Conservation (phyloP, 2,888 invertebrate genomes). For the Peribatodes rhomboidaria region DNA sequence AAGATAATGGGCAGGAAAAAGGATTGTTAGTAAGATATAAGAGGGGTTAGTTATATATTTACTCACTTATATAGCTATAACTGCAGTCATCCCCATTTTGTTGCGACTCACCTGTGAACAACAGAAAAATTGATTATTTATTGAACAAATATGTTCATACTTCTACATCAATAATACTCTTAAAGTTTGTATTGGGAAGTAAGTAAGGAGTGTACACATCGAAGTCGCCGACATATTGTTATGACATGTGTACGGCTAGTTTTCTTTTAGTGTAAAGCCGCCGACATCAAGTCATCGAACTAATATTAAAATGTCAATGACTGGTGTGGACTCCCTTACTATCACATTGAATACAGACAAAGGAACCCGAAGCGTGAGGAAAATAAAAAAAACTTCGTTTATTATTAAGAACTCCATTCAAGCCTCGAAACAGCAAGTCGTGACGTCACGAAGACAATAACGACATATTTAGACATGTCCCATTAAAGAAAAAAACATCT, state of each 20-base stretch:
- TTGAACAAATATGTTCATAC: too few species aligned
- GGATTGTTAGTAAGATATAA: neutral
- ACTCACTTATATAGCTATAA: conserved; percentile 86
- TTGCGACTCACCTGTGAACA: conserved; percentile 82
- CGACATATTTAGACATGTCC: conserved; percentile 54
- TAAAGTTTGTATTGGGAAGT: too few species aligned
- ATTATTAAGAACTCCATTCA: conserved; percentile 55
- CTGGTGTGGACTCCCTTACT: too few species aligned
- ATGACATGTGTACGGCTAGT: too few species aligned
- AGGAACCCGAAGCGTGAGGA: conserved; percentile 41
- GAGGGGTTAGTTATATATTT: conserved; percentile 30
- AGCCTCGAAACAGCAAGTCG: conserved; percentile 52
- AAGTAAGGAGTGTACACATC: too few species aligned
- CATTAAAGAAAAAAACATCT: conserved; percentile 43
- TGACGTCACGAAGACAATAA: conserved; percentile 58
- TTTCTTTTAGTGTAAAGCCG: too few species aligned
- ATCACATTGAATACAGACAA: conserved; percentile 45
- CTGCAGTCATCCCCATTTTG: conserved; percentile 84
- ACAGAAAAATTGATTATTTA: conserved; percentile 42
- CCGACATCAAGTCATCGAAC: too few species aligned
- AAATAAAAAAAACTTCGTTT: conserved; percentile 39
- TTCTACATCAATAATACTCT: too few species aligned
- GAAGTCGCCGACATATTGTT: too few species aligned
- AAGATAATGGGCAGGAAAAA: too few species aligned
- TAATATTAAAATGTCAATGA: too few species aligned